These are phyloP conservation scores for Nannoperca obscura DNA, from an alignment of 2,797 vertebrate genomes.

Conservation along the genomic window DNA sequence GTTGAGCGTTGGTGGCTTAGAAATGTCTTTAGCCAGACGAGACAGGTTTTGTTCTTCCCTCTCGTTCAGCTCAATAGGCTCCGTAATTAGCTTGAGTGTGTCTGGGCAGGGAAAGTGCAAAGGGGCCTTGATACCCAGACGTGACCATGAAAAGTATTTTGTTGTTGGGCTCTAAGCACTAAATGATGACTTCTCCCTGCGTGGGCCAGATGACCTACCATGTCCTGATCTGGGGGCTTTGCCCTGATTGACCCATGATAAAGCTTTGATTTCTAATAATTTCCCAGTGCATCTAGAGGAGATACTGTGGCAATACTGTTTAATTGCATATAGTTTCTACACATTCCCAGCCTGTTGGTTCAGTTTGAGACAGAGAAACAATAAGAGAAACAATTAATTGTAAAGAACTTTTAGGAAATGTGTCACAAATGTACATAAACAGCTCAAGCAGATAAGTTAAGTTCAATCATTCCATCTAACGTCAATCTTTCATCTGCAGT, in stretches of 20 bases:
- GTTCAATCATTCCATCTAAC: background rate
- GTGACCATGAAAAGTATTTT: conserved; percentile 72
- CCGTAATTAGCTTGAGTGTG: conserved; percentile 69
- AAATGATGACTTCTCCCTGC: conserved; percentile 61
- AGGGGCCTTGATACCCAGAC: conserved; percentile 63
- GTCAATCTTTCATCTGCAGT: background rate
- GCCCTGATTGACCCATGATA: conserved; percentile 66
- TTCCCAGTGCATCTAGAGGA: background rate
- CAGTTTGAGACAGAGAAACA: background rate
- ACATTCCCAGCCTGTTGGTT: background rate
- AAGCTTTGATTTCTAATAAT: conserved; percentile 45
- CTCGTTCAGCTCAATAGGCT: conserved; percentile 65
- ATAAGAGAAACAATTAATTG: background rate
- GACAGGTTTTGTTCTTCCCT: conserved; percentile 68
- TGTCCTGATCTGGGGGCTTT: conserved; percentile 38
- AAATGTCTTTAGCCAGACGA: conserved; percentile 58
- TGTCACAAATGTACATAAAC: background rate
- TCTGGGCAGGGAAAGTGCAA: conserved; percentile 54
- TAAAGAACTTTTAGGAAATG: background rate
- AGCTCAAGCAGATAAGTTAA: background rate
- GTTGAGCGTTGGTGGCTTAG: conserved; percentile 44
- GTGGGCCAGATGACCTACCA: conserved; percentile 51
- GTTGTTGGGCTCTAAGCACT: conserved; percentile 55
- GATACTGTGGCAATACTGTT: background rate
- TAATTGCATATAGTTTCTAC: background rate